Evolutionary conservation across 2,797 vertebrate species (phyloP), one percentile per base, ranked within the genome.

Genomic region (Alcedo atthis): DNA sequence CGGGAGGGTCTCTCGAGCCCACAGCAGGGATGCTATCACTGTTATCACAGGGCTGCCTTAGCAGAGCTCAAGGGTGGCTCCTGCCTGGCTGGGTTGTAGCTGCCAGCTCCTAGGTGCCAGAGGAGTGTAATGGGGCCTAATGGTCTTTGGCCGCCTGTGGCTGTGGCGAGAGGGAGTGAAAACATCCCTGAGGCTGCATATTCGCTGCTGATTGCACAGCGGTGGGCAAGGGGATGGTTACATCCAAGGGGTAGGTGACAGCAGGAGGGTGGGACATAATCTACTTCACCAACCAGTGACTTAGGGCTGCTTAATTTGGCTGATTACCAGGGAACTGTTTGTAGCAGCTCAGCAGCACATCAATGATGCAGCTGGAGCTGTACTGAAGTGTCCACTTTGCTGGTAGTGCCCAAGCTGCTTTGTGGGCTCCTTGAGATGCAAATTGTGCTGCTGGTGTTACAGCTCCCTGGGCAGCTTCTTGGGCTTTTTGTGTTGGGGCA

Each of bases 261-360:
- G 71, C 57, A 48, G 71, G 53, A 79, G 73, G 78, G 74, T 25
- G 49, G 76, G 73, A 51, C 45, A 9, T 76, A 45, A 94, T 84
- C 92, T 22, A 5, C 68, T 89, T 66, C 10, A 37, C 48, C 85
- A 91, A 74, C 32, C 14, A 5, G 51, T 77, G 83, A 35, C 49
- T 96, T 68, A 20, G 49, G 62, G 86, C 71, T 88, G 91, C 81
- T 82, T 81, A 26, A 84, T 93, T 89, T 73, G 83, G 63, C 87
- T 85, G 76, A 83, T 88, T 76, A 57, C 14, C 71, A 55, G 81
- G 76, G 84, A 91, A 28, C 33, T 3, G 5, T 61, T 87, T 28
- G 64, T 78, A 43, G 74, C 2, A 3, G 81, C 69, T 71, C 81
- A 19, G 91, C 55, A n/a, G 68, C 87, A 42, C 61, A 57, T 95